A percentile compares a stretch with the other conserved stretches of the same genome.
phyloP scores from a whole-genome alignment of 1,140 invertebrate genomes.

The Drosophila nannoptera region DNA sequence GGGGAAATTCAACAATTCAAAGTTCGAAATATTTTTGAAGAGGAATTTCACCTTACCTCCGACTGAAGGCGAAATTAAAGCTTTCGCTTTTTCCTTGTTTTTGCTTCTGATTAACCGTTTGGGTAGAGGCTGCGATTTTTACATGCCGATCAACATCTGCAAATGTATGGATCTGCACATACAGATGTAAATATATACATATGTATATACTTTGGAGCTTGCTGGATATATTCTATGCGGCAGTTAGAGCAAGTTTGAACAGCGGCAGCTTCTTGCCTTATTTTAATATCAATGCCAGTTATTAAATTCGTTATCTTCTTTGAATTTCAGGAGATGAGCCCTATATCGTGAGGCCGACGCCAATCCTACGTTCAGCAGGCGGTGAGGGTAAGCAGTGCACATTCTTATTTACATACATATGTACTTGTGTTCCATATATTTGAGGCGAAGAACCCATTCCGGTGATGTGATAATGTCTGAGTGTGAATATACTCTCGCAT shows the following conservation, averaged over 20 bases:
- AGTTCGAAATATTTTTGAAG: constrained; percentile 16
- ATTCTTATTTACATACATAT: neutral
- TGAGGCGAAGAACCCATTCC: too few relatives aligned
- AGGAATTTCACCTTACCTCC: neutral
- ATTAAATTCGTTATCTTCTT: constrained; percentile 7
- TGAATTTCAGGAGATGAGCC: constrained; percentile 52
- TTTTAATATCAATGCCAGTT: too few relatives aligned
- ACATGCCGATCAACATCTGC: neutral
- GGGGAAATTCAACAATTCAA: constrained; percentile 16
- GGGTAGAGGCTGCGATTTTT: neutral
- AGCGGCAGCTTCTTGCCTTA: too few relatives aligned
- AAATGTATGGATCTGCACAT: too few relatives aligned
- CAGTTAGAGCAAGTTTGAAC: too few relatives aligned
- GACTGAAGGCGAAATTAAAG: neutral
- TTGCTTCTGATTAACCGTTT: too few relatives aligned
- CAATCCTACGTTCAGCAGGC: constrained; percentile 39
- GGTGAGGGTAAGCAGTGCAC: constrained; percentile 58
- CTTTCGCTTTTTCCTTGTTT: constrained; percentile 4
- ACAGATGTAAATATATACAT: neutral
- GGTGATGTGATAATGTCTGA: too few relatives aligned
- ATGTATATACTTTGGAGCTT: neutral
- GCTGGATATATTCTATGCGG: too few relatives aligned
- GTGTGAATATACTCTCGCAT: too few relatives aligned
- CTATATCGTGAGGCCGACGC: constrained; percentile 57
- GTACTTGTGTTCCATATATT: neutral